A percentile compares a stretch with the other conserved stretches of the same genome.
phyloP scores from a whole-genome alignment of 2,113 vertebrate species.

The Rafetus swinhoei region DNA sequence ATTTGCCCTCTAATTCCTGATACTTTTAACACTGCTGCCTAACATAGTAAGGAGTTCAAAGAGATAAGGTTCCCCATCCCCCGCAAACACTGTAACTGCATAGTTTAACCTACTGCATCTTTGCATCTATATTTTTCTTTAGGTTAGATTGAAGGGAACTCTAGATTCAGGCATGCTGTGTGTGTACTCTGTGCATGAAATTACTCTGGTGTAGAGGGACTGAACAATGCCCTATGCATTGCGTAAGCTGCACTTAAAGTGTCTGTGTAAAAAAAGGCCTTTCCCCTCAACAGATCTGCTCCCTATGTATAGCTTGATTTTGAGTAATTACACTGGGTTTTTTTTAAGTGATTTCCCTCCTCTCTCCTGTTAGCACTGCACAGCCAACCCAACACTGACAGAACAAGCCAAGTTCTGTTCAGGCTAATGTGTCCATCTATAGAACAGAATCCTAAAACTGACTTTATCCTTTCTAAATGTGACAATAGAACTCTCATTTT shows the following conservation, averaged over 20 bases:
- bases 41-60: conserved; percentile 14
- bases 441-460: neutral
- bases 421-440: neutral
- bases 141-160: neutral
- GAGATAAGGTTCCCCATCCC: neutral
- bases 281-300: neutral
- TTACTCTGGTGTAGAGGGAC: neutral
- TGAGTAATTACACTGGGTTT: neutral
- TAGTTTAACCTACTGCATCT: neutral
- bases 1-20: conserved; percentile 26
- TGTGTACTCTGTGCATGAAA: neutral
- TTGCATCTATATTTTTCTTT: neutral
- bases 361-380: neutral
- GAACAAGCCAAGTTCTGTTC: neutral
- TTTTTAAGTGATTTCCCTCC: neutral
- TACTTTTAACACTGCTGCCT: neutral
- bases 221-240: neutral
- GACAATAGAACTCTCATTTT: neutral
- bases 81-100: neutral
- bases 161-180: neutral
- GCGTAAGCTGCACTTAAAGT: neutral
- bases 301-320: neutral
- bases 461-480: neutral
- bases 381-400: neutral
- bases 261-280: neutral